Evolutionary conservation across 1,140 invertebrate species (phyloP).

Genomic region (Pseudachorutes palmiensis): DNA sequence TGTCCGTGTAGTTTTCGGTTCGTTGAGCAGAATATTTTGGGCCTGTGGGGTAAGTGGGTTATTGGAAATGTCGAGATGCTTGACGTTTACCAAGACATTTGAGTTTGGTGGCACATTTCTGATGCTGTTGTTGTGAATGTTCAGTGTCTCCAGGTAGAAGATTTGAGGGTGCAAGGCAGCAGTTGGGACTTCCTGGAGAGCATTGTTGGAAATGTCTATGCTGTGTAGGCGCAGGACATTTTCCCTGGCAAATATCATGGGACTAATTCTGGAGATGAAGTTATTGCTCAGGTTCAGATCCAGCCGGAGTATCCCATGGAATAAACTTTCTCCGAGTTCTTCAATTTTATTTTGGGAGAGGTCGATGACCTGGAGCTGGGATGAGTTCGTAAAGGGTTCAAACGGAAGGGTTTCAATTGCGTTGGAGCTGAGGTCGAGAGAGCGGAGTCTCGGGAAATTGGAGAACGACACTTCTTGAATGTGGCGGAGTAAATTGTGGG

Average conservation of each 20-base stretch:
- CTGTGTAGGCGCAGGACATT: conserved; percentile 69
- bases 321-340: conserved; percentile 64
- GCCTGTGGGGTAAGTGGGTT: conserved; percentile 69
- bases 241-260: conserved; percentile 71
- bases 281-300: conserved; percentile 70
- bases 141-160: conserved; percentile 65
- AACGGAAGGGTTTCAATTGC: conserved; percentile 69
- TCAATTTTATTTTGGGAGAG: conserved; percentile 66
- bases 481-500: conserved; percentile 62
- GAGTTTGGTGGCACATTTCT: conserved; percentile 69
- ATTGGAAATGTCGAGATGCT: conserved; percentile 72
- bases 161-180: conserved; percentile 68
- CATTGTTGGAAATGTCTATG: conserved; percentile 68
- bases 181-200: conserved; percentile 66
- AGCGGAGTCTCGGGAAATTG: conserved; percentile 59
- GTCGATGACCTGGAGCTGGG: conserved; percentile 71
- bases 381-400: conserved; percentile 81
- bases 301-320: conserved; percentile 63
- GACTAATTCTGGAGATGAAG: conserved; percentile 61
- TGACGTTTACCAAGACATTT: conserved; percentile 76
- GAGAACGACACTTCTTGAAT: conserved; percentile 77
- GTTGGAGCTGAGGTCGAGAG: conserved; percentile 62
- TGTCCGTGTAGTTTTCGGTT: conserved; percentile 75
- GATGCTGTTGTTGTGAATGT: conserved; percentile 69
- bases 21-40: conserved; percentile 65